Base-by-base conservation (phyloP, 2,797 vertebrate genomes). In the Sitta carolinensis region DNA sequence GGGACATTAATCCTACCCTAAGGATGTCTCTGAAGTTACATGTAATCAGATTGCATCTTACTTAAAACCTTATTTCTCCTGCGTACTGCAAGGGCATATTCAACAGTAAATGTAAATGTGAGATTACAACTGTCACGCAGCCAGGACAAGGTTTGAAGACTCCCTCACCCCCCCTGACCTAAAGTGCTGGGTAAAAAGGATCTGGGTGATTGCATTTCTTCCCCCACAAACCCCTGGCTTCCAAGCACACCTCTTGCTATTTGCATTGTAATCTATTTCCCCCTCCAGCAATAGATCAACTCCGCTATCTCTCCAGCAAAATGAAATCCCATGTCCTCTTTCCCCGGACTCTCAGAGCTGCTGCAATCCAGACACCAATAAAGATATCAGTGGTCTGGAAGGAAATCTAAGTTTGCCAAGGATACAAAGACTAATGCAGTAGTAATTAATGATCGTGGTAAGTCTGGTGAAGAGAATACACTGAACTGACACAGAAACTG, bases 1-100 rank as follows among this genome's bases (percentile, higher is more conserved):
- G 52, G 75, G 54, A 93, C 66, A 82, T 87, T 91, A 94, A 90
- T 92, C 87, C 81, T 91, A 83, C 81, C 86, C 78, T 59, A 83
- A 57, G 86, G 90, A 85, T 48, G 18, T 47, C 50, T 94, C 83
- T 90, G 63, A 90, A 93, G 47, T 63, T 92, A 77, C 72, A 75
- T 9, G 14, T 47, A 66, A 68, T 70, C 43, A 92, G 80, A 91
- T 14, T 66, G 52, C 50, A 83, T 89, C 70, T 94, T 50, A 84
- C 78, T 89, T 75, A 84, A 90, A 88, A 77, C 54, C n/a, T 87
- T 87, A 73, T 84, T 90, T 92, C 57, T 95, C 64, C 70, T 1
- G 2, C 3, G 4, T 48, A 43, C 67, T 54, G 38, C 75, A 90
- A 87, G 26, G 69, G 68, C 75, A 84, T 45, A 64, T 47, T 68